phyloP scores from a whole-genome alignment of 2,113 vertebrate species.

The Odocoileus virginianus region DNA sequence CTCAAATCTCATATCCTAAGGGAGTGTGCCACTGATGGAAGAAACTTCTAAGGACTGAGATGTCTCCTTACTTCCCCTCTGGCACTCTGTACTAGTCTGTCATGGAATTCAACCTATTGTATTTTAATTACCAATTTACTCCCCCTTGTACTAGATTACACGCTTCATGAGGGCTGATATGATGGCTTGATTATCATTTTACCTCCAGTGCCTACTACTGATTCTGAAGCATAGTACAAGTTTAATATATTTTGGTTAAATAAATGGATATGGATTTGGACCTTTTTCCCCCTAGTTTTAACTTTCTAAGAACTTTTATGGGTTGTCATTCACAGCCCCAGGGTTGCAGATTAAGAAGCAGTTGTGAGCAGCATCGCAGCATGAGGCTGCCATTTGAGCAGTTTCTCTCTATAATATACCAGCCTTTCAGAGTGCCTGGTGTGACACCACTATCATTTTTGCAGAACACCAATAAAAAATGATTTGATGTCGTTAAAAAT shows the following conservation, averaged over 20 bases:
- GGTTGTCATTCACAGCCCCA: slow-evolving; percentile 56
- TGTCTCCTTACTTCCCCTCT: background rate
- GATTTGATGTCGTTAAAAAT: slow-evolving; percentile 54
- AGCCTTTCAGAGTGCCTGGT: slow-evolving; percentile 30
- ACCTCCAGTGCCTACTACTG: background rate
- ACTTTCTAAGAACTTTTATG: slow-evolving; percentile 40
- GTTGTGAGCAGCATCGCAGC: slow-evolving; percentile 33
- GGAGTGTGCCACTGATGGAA: background rate
- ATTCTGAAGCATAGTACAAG: background rate
- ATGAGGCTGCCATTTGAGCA: slow-evolving; percentile 22
- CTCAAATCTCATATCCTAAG: background rate
- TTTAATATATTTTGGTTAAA: background rate
- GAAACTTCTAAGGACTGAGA: background rate
- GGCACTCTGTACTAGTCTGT: background rate
- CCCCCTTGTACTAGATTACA: background rate
- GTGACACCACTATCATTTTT: slow-evolving; percentile 27
- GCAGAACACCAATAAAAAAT: slow-evolving; percentile 46
- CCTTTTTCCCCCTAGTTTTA: background rate
- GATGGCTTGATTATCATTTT: background rate
- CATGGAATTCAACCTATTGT: background rate
- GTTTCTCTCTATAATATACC: background rate
- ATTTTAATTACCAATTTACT: background rate
- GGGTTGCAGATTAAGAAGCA: slow-evolving; percentile 55
- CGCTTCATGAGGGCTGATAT: background rate
- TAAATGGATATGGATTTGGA: background rate